phyloP scores from a whole-genome alignment of 2,888 invertebrate genomes.

The Drosophila longiperda region DNA sequence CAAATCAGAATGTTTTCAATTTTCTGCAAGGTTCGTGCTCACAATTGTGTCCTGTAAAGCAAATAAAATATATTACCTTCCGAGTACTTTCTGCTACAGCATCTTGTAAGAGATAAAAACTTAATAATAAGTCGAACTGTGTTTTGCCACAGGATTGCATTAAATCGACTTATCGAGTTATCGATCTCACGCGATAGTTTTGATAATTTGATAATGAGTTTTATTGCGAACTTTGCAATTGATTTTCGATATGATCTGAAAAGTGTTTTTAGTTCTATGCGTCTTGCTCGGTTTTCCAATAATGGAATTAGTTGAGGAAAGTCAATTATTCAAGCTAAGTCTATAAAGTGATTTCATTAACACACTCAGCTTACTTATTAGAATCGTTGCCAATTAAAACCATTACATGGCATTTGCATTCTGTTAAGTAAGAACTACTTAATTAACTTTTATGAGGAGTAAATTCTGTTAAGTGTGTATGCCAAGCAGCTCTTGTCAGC shows the following conservation, averaged over 20 bases:
- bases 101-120: neutral
- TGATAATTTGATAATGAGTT: too few species aligned
- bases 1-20: neutral
- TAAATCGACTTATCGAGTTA: neutral
- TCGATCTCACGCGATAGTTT: neutral
- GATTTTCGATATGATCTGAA: neutral
- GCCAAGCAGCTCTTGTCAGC: slow-evolving; percentile 30
- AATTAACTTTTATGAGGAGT: neutral
- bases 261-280: neutral
- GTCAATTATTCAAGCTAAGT: neutral
- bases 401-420: neutral
- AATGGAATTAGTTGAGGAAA: neutral
- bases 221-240: neutral
- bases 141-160: neutral
- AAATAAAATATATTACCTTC: neutral
- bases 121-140: neutral
- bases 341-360: neutral
- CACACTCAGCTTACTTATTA: neutral
- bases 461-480: neutral
- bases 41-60: neutral
- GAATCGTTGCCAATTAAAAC: neutral
- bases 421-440: neutral
- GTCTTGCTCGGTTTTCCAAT: neutral
- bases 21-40: neutral
- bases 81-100: neutral